Conservation (phyloP, 2,888 invertebrate genomes). For the Polydrusus cervinus region DNA sequence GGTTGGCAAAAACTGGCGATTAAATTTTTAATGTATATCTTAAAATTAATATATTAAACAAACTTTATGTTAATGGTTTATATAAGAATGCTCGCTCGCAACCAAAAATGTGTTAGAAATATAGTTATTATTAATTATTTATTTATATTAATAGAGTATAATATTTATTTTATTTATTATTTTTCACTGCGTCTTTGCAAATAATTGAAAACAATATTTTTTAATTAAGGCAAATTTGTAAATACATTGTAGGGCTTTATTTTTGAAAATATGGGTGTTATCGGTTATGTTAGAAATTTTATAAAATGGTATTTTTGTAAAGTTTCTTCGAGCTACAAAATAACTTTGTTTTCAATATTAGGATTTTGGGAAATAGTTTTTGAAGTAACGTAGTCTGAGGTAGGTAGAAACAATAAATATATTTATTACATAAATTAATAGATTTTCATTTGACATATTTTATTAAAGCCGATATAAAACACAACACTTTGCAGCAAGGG, state of each 20-base stretch:
- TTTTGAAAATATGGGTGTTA: constrained; percentile 23
- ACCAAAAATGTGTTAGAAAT: constrained; percentile 8
- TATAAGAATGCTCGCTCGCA: background rate
- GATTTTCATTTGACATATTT: background rate
- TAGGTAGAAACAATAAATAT: constrained; percentile 1
- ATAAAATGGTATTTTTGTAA: constrained; percentile 33
- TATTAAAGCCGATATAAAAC: too few relatives aligned
- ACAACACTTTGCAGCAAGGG: too few relatives aligned
- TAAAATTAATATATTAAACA: too few relatives aligned
- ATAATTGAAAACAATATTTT: background rate
- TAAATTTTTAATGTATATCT: too few relatives aligned
- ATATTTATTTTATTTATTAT: constrained; percentile 33
- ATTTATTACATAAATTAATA: background rate
- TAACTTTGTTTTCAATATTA: constrained; percentile 30
- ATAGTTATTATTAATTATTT: background rate
- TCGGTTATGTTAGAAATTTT: constrained; percentile 33
- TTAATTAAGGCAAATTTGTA: constrained; percentile 17
- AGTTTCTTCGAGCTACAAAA: constrained; percentile 21
- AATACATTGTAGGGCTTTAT: constrained; percentile 18
- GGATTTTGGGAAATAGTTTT: constrained; percentile 25
- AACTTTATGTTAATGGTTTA: too few relatives aligned
- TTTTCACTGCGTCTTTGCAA: background rate
- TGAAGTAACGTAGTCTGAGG: background rate
- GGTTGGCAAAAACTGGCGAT: too few relatives aligned
- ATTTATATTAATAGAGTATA: background rate